Conservation (phyloP, 1,140 invertebrate genomes). For the Cyclina sinensis region DNA sequence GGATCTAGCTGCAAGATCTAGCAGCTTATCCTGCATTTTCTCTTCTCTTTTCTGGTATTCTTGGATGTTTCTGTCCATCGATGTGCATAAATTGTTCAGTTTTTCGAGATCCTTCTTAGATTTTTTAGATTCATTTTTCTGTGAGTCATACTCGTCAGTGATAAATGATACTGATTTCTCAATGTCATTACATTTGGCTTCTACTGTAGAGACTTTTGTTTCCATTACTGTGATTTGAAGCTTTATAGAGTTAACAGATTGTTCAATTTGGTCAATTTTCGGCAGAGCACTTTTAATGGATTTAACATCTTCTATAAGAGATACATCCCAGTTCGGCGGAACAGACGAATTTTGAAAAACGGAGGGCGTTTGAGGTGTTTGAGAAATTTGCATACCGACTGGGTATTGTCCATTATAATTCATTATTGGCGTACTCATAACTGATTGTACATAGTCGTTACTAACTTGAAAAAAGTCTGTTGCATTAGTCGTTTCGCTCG, state of each 20-base stretch:
- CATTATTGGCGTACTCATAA: no score
- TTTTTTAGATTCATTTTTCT: background rate
- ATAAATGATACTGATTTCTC: background rate
- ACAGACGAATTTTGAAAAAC: no score
- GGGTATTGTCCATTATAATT: no score
- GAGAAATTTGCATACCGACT: no score
- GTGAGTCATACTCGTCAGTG: background rate
- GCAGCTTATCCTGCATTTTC: no score
- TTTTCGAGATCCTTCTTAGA: background rate
- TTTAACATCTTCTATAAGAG: constrained; percentile 3
- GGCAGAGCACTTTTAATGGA: background rate
- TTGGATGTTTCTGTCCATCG: no score
- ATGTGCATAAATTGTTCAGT: no score
- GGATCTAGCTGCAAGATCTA: background rate
- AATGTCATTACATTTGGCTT: background rate
- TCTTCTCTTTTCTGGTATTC: background rate
- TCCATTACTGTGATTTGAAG: background rate
- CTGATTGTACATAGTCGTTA: no score
- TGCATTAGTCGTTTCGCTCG: no score
- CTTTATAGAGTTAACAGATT: background rate
- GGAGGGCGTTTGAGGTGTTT: no score
- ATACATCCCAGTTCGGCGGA: background rate
- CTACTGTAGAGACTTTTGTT: background rate
- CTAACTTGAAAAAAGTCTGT: no score
- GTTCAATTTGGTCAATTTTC: constrained; percentile 32